Evolutionary conservation across 2,797 vertebrate species (phyloP), one percentile per base, ranked within the genome.

Genomic region (Cercopithecus diana): DNA sequence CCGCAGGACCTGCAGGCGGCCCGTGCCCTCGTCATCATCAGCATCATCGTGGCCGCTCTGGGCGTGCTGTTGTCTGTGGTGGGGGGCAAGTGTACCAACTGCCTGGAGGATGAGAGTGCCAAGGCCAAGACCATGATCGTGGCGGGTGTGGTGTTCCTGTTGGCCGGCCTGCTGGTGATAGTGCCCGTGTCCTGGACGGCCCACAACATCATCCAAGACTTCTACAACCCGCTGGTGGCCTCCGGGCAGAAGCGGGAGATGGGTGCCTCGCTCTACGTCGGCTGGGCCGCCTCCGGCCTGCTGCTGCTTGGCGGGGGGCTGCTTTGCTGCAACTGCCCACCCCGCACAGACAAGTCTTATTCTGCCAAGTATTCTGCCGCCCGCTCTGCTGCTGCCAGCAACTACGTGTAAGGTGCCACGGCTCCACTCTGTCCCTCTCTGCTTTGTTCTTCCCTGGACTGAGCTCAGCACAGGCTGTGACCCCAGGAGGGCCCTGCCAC

Each of bases 21-120:
- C 76, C 98, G 99, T 0, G 99, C 99, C 79, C 98, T 99, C 98
- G 98, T 99, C 36, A 96, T 99, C 91, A 97, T 99, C 93, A 97
- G 99, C 39, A 99, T 99, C 26, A 73, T 99, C 2, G 97, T 99
- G 61, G 99, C 99, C 0, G 61, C 99, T 67, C 97, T 99, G 36
- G 99, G 99, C 7, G 97, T 99, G 76, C 98, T 99, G 96, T 98
- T 99, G 64, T 98, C 99, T 0, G 97, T 99, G 10, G 73, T 99
- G 0, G 99, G 99, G 0, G 99, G 99, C 93, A 99, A 99, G 97
- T 99, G 99, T 98, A 99, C 99, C 84, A 99, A 99, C 98, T 99
- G 99, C 36, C 98, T 99, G 98, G 99, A 99, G 85, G 99, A 99
- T 0, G 99, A 99, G 45, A 95, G 80, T 0, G 95, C 99, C 97